Percentiles rank a stretch among this genome's conserved stretches.
Evolutionary conservation across 2,113 vertebrate genomes (phyloP).

Genomic region (Anolis sagrei): DNA sequence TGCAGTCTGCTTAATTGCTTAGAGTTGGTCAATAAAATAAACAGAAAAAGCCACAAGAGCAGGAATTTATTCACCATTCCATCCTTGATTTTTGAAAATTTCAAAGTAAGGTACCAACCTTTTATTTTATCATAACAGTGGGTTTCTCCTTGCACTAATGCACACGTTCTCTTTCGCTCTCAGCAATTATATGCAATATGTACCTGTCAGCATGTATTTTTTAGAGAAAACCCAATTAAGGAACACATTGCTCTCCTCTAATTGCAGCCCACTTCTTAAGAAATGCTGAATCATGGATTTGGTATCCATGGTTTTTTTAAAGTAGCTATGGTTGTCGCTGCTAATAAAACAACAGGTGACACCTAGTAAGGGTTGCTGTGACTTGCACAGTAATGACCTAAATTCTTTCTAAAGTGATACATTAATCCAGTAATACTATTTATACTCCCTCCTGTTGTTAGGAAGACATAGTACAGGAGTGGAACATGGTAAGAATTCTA

Average conservation of each 20-base stretch:
- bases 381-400: slow-evolving; percentile 40
- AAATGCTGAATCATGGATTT: slow-evolving; percentile 55
- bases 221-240: slow-evolving; percentile 19
- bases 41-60: background rate
- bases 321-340: slow-evolving; percentile 41
- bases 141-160: background rate
- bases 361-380: slow-evolving; percentile 41
- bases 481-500: slow-evolving; percentile 4
- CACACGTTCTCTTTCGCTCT: background rate
- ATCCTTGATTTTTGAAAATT: background rate
- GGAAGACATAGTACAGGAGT: slow-evolving; percentile 27
- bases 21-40: background rate
- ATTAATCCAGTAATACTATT: slow-evolving; percentile 41
- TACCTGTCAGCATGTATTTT: slow-evolving; percentile 3
- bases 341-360: slow-evolving; percentile 52
- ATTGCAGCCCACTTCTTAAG: slow-evolving; percentile 35
- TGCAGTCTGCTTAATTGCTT: background rate
- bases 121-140: background rate
- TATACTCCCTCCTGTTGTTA: slow-evolving; percentile 3
- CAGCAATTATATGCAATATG: slow-evolving; percentile 1
- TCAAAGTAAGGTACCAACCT: background rate
- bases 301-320: background rate
- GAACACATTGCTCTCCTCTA: background rate
- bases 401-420: slow-evolving; percentile 36
- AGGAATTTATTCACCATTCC: background rate